Evolutionary conservation across 2,113 vertebrate species (phyloP), one percentile per base, ranked within the genome.

Genomic region (Heterotis niloticus): DNA sequence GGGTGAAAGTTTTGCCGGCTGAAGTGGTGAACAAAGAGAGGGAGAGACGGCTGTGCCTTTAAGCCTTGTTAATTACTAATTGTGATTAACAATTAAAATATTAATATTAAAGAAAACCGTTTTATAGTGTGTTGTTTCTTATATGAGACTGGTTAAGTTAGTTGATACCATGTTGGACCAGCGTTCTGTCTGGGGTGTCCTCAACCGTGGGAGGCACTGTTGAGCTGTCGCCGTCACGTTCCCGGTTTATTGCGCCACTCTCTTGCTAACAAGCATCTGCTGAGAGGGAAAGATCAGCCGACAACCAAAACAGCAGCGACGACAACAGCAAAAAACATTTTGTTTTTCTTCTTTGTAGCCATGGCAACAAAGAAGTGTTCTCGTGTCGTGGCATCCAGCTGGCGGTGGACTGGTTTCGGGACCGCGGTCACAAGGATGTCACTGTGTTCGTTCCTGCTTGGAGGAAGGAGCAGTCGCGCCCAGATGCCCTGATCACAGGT

Each of bases 321-420:
- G 29, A 44, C 34, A 44, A 71, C 29, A 44, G 17, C 51, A 20
- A 65, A 65, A 20, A 65, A 20, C 18, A 13, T 69, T 75, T 62
- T 34, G 57, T 62, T 57, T 75, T 75, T 34, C n/a, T 77, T 69
- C 44, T 92, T 44, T 2, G 87, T 87, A 98, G 98, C 90, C 98
- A 98, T 0, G 98, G 98, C 87, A 98, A 99, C 93, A 99, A 99
- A 89, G 97, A 99, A 91, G 95, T 98, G 29, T 99, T 99, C 90
- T 99, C 97, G 81, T 99, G 97, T 90, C 95, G 96, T 85, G 97
- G 97, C 85, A 99, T 98, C 89, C 96, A 96, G 88, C 85, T 99
- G 87, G 96, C 97, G 9, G 96, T 99, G 29, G 95, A 98, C 76
- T 99, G 97, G 97, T 98, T 99, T 90, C 90, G 97, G 83, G 96